Percentiles rank a stretch among this genome's conserved stretches.
phyloP scores from a whole-genome alignment of 2,113 vertebrate genomes.

The Lampris incognitus region DNA sequence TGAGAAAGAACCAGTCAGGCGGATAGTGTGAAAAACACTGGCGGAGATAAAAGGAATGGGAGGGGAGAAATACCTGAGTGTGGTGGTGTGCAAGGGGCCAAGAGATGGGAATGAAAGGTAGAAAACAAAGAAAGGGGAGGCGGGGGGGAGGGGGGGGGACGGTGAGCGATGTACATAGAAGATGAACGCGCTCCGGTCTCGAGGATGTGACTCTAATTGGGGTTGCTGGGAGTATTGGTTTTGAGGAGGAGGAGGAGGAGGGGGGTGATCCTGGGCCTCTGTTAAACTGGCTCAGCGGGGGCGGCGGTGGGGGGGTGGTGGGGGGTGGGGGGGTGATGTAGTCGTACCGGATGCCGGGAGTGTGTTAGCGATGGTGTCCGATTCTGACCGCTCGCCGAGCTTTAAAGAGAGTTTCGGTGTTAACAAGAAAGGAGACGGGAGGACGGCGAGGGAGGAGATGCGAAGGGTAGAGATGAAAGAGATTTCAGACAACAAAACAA shows the following conservation, averaged over 20 bases:
- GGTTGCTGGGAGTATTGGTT: conserved; percentile 40
- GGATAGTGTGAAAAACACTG: conserved; percentile 32
- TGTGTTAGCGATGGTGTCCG: conserved; percentile 64
- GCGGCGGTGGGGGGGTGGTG: neutral
- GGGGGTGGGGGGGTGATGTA: conserved; percentile 41
- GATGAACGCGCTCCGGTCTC: conserved; percentile 52
- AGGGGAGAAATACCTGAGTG: conserved; percentile 11
- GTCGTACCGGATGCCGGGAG: conserved; percentile 56
- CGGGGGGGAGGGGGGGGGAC: conserved; percentile 38
- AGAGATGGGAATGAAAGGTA: conserved; percentile 45
- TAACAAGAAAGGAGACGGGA: conserved; percentile 30
- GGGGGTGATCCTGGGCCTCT: conserved; percentile 33
- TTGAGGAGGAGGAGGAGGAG: conserved; percentile 11
- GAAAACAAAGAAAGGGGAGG: conserved; percentile 52
- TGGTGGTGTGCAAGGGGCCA: conserved; percentile 26
- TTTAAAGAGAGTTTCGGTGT: conserved; percentile 8
- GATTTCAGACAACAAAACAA: neutral
- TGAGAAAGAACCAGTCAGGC: conserved; percentile 55
- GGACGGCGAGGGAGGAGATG: neutral
- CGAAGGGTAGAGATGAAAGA: neutral
- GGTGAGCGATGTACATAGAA: conserved; percentile 19
- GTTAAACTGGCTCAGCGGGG: conserved; percentile 21
- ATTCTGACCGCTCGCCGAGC: conserved; percentile 15
- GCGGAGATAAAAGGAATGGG: conserved; percentile 13
- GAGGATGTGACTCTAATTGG: conserved; percentile 75